Evolutionary conservation across 2,113 vertebrate genomes (phyloP), one percentile per base, ranked within the genome.

Genomic region (Danionella cerebrum): DNA sequence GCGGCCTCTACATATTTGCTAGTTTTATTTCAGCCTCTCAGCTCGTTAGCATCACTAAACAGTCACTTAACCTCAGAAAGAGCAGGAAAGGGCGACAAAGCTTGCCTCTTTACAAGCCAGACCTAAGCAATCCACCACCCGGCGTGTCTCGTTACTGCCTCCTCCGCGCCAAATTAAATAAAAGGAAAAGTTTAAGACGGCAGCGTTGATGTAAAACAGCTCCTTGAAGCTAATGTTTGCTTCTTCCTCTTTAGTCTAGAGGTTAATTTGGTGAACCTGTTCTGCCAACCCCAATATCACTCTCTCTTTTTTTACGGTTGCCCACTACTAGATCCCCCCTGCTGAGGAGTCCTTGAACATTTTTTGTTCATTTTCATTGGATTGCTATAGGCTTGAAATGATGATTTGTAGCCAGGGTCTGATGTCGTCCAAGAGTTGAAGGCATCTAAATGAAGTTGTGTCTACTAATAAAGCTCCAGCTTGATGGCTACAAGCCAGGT

Each of bases 1-100:
- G 77, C 70, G 80, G 76, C 74, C 52, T 59, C 71, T 77, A 80
- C 84, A 85, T 77, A 76, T 84, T 74, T 48, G 57, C 12, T 68
- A 63, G 71, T 67, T 68, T 71, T 76, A 57, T 72, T 74, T 76
- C 76, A 64, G 75, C 55, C 80, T 83, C 80, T 78, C 78, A 83
- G 82, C 82, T 85, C 80, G 80, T 89, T 85, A 84, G 76, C 74
- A 74, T 81, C 81, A 78, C 76, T 71, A 67, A 83, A 79, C 82
- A 77, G 80, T 74, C 78, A 76, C 76, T 83, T 82, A 69, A 69
- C 67, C 73, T 66, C 44, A 65, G 33, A 35, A 47, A 63, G 44
- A 19, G 50, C 55, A 41, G 68, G 42, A 70, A 47, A 38, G 69
- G 31, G 14, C 11, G 11, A 67, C 68, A 45, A 24, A 59, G 35